Evolutionary conservation across 2,888 invertebrate genomes (phyloP).

Genomic region (Oscheius myriophilus): DNA sequence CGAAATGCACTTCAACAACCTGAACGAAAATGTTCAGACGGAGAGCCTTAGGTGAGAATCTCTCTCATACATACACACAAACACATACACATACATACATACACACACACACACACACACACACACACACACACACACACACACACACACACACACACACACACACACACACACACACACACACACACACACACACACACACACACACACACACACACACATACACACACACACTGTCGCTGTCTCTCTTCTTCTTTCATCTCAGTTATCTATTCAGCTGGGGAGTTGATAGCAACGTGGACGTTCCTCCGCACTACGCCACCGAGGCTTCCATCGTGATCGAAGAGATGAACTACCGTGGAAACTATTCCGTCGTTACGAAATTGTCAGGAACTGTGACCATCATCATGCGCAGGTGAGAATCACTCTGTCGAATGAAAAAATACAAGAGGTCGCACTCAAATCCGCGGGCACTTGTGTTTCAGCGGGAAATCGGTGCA

Average conservation of each 20-base stretch:
- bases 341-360: conserved; percentile 73
- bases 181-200: too few relatives aligned
- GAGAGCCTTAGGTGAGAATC: conserved; percentile 66
- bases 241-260: too few relatives aligned
- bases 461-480: not conserved
- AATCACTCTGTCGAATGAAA: too few relatives aligned
- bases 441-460: not conserved
- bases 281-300: conserved; percentile 73
- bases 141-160: too few relatives aligned
- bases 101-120: too few relatives aligned
- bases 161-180: too few relatives aligned
- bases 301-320: conserved; percentile 70
- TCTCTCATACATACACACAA: not conserved
- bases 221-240: too few relatives aligned
- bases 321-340: conserved; percentile 73
- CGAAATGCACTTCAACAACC: conserved; percentile 71
- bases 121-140: too few relatives aligned
- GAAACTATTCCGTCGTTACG: conserved; percentile 71
- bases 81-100: too few relatives aligned
- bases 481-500: not conserved
- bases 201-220: too few relatives aligned
- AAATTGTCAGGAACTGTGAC: conserved; percentile 61
- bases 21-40: conserved; percentile 70
- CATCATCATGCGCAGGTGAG: conserved; percentile 62
- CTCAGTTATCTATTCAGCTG: conserved; percentile 63